Evolutionary conservation across 2,797 vertebrate genomes (phyloP), one percentile per base, ranked within the genome.

Genomic region (Kryptolebias ocellatus): DNA sequence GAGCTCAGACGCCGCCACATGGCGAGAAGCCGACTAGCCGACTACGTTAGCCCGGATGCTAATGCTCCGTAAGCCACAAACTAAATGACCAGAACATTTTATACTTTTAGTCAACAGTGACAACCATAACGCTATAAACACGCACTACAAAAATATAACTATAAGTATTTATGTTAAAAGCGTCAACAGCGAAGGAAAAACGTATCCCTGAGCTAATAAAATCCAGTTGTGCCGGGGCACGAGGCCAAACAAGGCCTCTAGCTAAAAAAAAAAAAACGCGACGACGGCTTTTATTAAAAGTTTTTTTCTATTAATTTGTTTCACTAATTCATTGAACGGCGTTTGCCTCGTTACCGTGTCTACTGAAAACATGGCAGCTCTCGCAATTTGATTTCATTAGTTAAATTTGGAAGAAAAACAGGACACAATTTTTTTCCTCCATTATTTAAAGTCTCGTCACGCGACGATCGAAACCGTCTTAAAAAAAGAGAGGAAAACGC

Each of bases 171-270:
- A 1, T 8, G 20, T 11, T 20, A 51, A 51, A 3, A 24, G 39
- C 5, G 20, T 24, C 37, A 18, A 5, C 1, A 15, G 2, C 4
- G 7, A 2, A 1, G 4, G 9, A 5, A 28, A 72, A 65, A 1
- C 58, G 11, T 72, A 61, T 5, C 64, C 4, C 18, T 20, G 29
- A 60, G 86, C 85, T 87, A 87, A 69, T 55, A 18, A 16, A 14
- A 18, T 51, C 60, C 62, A 56, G 67, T 56, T 51, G 55, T 39
- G 20, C 49, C 65, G n/a, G 82, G 80, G 72, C 89, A 89, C 86
- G 71, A 92, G 91, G 91, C 91, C 89, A 79, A 70, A 81, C 37
- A 53, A 89, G 92, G 91, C 90, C 92, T 58, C 1, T 3, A 72
- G 78, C 83, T 80, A 81, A 69, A 79, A 68, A 70, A 18, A 8